Conservation (phyloP, 2,797 vertebrate species). For the Oceanodroma leucorhoa region DNA sequence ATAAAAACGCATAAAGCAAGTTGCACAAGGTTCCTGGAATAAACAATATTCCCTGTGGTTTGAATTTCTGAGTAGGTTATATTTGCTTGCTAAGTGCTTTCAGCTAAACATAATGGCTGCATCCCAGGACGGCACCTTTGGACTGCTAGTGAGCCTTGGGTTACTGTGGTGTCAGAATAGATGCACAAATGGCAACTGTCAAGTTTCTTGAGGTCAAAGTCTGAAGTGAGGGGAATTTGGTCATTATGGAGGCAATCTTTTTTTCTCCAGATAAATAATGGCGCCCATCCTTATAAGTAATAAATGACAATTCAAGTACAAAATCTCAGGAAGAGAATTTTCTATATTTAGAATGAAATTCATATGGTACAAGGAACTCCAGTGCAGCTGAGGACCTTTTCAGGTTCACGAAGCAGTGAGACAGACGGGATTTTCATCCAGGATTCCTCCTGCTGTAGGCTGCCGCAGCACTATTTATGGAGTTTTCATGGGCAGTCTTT, state of each 20-base stretch:
- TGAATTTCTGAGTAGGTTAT: not conserved
- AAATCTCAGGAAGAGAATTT: slow-evolving; percentile 8
- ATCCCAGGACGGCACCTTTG: not conserved
- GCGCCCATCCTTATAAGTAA: not conserved
- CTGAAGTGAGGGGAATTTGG: not conserved
- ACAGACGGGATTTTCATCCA: not conserved
- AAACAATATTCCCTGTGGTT: not conserved
- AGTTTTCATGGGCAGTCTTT: not conserved
- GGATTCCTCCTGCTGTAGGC: not conserved
- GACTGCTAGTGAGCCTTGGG: not conserved
- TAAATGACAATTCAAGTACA: slow-evolving; percentile 29
- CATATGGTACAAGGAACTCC: not conserved
- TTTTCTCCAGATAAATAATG: not conserved
- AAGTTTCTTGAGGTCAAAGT: not conserved
- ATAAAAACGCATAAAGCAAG: not conserved
- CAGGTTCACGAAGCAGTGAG: not conserved
- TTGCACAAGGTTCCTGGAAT: not conserved
- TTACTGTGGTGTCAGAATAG: not conserved
- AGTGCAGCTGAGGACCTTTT: not conserved
- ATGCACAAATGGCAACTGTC: not conserved
- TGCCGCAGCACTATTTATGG: not conserved
- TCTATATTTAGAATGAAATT: slow-evolving; percentile 13
- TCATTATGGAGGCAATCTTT: not conserved
- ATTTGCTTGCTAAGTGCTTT: slow-evolving; percentile 4
- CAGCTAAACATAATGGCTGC: not conserved